These are phyloP conservation scores for Poeciliopsis retropinna DNA, from an alignment of 2,113 vertebrate genomes.

Conservation along the genomic window DNA sequence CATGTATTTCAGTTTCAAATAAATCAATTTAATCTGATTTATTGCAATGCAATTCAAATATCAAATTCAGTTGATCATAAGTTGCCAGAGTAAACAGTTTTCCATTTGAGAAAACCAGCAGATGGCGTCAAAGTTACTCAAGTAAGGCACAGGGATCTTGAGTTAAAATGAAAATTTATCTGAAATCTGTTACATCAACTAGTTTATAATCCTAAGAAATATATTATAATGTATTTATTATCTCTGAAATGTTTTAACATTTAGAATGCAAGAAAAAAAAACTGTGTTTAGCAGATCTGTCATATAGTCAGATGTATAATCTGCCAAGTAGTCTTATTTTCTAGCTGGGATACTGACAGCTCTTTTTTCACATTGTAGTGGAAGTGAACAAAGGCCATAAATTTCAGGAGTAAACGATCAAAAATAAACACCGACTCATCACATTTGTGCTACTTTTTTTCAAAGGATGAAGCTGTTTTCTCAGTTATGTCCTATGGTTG, in stretches of 20 bases:
- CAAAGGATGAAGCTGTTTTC: background rate
- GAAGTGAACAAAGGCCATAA: background rate
- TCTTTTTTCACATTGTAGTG: background rate
- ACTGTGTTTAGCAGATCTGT: background rate
- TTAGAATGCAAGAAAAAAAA: background rate
- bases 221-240: background rate
- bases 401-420: background rate
- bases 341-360: background rate
- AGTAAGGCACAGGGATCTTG: background rate
- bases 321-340: background rate
- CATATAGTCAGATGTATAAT: conserved; percentile 7
- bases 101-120: background rate
- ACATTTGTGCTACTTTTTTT: background rate
- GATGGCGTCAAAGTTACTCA: background rate
- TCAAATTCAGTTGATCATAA: too few relatives aligned
- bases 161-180: background rate
- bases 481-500: background rate
- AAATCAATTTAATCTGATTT: too few relatives aligned
- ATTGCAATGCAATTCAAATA: too few relatives aligned
- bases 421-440: background rate
- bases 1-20: too few relatives aligned
- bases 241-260: background rate
- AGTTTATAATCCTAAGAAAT: background rate
- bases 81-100: too few relatives aligned
- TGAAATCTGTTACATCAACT: background rate